Evolutionary conservation across 2,888 invertebrate genomes (phyloP).

Genomic region (Eilema depressum): DNA sequence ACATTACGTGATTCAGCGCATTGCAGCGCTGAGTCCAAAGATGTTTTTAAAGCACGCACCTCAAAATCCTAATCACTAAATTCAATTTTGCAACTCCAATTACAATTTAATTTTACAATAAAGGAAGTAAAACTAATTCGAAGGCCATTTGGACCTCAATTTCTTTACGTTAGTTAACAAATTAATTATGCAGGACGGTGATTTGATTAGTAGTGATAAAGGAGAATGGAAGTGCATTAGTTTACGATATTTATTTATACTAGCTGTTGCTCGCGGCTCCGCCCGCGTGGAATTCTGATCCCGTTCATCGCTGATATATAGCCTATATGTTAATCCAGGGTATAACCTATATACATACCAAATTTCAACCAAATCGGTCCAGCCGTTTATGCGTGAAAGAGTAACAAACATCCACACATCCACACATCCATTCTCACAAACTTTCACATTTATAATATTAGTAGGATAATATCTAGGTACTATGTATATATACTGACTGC

Average conservation of each 20-base stretch:
- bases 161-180: background rate
- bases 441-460: no score
- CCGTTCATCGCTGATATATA: no score
- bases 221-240: background rate
- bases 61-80: background rate
- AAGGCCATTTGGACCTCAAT: background rate
- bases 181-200: conserved; percentile 1
- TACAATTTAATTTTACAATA: background rate
- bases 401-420: no score
- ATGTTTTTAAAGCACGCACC: background rate
- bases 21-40: background rate
- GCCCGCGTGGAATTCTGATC: no score
- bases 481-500: no score
- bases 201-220: background rate
- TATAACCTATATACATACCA: no score
- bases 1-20: background rate
- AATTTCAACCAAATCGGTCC: no score
- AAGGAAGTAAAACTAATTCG: background rate
- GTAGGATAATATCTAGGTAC: no score
- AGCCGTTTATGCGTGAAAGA: no score
- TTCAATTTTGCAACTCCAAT: background rate
- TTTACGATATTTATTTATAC: background rate
- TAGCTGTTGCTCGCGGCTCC: no score
- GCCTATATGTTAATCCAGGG: no score
- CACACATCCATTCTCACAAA: no score